Evolutionary conservation across 2,888 invertebrate species (phyloP).

Genomic region (Drosophila suboccidentalis): DNA sequence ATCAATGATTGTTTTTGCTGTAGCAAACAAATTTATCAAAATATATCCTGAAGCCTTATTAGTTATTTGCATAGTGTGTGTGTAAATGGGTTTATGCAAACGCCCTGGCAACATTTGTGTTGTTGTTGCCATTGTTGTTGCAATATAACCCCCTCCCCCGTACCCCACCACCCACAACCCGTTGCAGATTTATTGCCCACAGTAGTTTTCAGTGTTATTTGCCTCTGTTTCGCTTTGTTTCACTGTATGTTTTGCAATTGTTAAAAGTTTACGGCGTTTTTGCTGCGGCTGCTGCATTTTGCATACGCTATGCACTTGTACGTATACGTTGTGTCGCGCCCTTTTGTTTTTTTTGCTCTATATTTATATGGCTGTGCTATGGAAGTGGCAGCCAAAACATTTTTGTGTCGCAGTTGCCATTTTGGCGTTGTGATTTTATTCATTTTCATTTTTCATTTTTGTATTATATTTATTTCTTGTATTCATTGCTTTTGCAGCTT

Average conservation of each 20-base stretch:
- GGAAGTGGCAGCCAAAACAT: conserved; percentile 57
- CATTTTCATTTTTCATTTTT: conserved; percentile 7
- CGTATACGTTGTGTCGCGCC: conserved; percentile 18
- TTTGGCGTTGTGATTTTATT: conserved; percentile 70
- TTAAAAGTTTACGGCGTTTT: conserved; percentile 77
- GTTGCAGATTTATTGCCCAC: conserved; percentile 73
- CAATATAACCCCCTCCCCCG: conserved; percentile 2
- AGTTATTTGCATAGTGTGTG: conserved; percentile 68
- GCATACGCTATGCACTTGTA: conserved; percentile 64
- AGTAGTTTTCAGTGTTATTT: conserved; percentile 68
- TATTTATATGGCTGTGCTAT: conserved; percentile 54
- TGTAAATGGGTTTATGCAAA: conserved; percentile 63
- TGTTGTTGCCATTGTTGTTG: conserved; percentile 20
- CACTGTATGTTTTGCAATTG: conserved; percentile 64
- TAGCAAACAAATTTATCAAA: conserved; percentile 58
- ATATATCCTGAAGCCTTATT: conserved; percentile 74
- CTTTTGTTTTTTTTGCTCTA: conserved; percentile 58
- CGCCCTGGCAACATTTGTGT: conserved; percentile 47
- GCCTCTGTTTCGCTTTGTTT: conserved; percentile 58
- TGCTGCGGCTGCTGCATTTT: conserved; percentile 75
- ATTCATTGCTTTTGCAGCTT: conserved; percentile 63
- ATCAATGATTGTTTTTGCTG: conserved; percentile 47
- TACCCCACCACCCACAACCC: conserved; percentile 2
- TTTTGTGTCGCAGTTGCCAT: conserved; percentile 66
- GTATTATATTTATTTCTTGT: conserved; percentile 25